phyloP scores from a whole-genome alignment of 2,113 vertebrate species.

The Xiphorhynchus elegans region DNA sequence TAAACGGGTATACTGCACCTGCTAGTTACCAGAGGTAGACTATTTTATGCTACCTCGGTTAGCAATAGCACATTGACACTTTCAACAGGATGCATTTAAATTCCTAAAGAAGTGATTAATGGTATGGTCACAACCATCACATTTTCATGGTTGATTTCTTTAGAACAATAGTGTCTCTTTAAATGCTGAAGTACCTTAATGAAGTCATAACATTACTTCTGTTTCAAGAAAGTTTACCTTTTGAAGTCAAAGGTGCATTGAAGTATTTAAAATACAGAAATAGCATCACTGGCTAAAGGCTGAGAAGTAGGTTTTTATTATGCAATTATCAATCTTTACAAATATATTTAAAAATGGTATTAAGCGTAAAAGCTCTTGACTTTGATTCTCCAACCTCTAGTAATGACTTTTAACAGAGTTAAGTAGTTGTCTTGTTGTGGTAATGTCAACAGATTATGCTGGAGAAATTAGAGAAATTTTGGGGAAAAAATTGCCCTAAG shows the following conservation, averaged over 20 bases:
- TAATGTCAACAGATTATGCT: fast-evolving
- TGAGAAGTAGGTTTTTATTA: neutral
- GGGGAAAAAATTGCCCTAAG: neutral
- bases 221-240: neutral
- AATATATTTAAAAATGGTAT: neutral
- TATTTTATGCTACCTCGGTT: neutral
- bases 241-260: neutral
- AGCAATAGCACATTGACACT: neutral
- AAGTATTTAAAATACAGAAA: neutral
- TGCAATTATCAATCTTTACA: neutral
- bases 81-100: neutral
- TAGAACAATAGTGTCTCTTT: neutral
- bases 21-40: neutral
- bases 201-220: neutral
- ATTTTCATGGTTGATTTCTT: neutral
- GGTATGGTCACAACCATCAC: neutral
- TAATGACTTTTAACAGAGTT: neutral
- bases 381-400: neutral
- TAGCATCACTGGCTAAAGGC: neutral
- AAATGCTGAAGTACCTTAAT: neutral
- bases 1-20: neutral
- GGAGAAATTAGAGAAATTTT: neutral
- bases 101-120: neutral
- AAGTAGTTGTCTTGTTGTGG: neutral
- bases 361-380: neutral